Evolutionary conservation across 1,140 invertebrate genomes (phyloP), one percentile per base, ranked within the genome.

Genomic region (Mercenaria mercenaria): DNA sequence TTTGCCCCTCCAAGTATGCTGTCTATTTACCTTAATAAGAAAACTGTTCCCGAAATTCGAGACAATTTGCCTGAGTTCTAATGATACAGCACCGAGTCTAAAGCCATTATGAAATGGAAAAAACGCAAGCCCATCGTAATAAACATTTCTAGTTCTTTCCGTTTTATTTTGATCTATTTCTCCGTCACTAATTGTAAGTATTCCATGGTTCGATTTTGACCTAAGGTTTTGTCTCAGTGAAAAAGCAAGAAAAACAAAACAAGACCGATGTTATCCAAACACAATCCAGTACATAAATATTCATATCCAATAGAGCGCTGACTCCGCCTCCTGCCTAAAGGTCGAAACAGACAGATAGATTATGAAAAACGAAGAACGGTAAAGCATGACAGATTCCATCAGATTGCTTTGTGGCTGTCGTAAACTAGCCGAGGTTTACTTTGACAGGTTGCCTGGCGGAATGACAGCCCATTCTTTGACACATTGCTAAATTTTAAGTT

Each of bases 131-230:
- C 86, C 86, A 72, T 69, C 43, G 77, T 88, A 88, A 88, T 88
- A 88, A 88, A 88, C 86, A 88, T 80, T 88, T 88, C 86, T 77
- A 88, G 72, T 88, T 88, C 86, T 88, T 88, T 88, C 86, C 86
- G 86, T 88, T 88, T 87, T 88, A 88, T 88, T 80, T 88, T 88
- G 86, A 88, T 88, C 59, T 88, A 88, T 88, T 81, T 67, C 59
- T 39, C 86, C 52, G 76, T 79, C 76, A 79, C 86, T 88, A 88
- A 88, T 88, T 88, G 86, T 88, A 88, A 74, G 32, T 81, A 81
- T 74, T 88, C 61, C 59, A 26, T 47, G 37, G 59, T 77, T 69
- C 56, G 61, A 61, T n/a, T 64, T 79, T 72, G 56, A 64, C 34
- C 74, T 61, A 26, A 64, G 50, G 37, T 80, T 52, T 50, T 37